Percentiles rank a stretch among this genome's conserved stretches.
Evolutionary conservation across 2,113 vertebrate species (phyloP).

Genomic region (Plestiodon gilberti): DNA sequence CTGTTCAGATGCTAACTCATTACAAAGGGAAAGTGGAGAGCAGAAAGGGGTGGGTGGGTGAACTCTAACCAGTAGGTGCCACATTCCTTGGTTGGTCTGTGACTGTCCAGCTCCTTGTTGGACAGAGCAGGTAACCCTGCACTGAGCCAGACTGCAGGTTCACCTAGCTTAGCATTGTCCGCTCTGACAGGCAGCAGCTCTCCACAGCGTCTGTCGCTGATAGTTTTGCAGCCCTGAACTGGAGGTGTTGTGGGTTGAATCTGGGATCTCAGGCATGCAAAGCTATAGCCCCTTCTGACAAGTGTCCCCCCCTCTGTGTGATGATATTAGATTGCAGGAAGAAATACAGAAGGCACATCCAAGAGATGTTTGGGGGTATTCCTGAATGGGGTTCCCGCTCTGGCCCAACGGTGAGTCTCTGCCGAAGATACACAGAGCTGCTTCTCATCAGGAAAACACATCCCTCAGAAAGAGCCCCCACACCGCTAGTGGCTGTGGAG

Average conservation of each 20-base stretch:
- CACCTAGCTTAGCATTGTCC: no score
- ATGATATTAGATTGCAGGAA: slow-evolving; percentile 44
- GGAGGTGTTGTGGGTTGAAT: neutral
- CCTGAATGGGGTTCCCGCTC: slow-evolving; percentile 46
- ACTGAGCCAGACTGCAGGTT: no score
- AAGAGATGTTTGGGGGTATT: slow-evolving; percentile 40
- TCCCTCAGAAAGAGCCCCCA: slow-evolving; percentile 22
- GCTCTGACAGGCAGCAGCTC: no score
- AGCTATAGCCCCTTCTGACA: neutral
- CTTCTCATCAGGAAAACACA: slow-evolving; percentile 40
- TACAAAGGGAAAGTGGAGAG: no score
- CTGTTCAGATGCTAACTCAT: no score
- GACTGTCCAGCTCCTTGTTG: no score
- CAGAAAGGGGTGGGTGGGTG: no score
- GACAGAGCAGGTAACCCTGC: no score
- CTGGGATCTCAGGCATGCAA: neutral
- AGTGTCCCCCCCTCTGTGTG: neutral
- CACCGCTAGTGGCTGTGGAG: slow-evolving; percentile 17
- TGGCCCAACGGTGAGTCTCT: slow-evolving; percentile 35
- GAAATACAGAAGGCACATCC: slow-evolving; percentile 45
- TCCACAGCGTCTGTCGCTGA: no score
- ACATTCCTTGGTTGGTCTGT: no score
- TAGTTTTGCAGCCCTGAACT: neutral
- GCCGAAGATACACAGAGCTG: slow-evolving; percentile 51
- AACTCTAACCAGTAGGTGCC: no score